These are phyloP conservation scores for Graphium colonna DNA, from an alignment of 2,888 invertebrate genomes.

Conservation along the genomic window DNA sequence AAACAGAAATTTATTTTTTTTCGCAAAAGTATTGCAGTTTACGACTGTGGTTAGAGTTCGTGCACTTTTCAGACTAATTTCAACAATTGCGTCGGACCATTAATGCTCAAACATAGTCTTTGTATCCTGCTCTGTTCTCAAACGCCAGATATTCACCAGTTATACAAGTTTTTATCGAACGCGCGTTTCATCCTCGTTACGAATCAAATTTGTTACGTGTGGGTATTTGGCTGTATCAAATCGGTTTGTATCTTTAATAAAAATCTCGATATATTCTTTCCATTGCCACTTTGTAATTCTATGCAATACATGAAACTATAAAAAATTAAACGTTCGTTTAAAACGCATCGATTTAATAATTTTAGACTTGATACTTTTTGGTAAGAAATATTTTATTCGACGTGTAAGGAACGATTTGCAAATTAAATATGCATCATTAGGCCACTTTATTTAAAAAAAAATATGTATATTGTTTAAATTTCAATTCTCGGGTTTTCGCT, in stretches of 20 bases:
- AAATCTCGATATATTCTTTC: not conserved
- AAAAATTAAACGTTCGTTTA: too few relatives aligned
- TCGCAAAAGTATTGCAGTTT: not conserved
- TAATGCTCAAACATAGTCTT: not conserved
- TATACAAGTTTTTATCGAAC: constrained; percentile 23
- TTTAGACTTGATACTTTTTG: too few relatives aligned
- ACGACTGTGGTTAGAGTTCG: too few relatives aligned
- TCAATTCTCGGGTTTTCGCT: too few relatives aligned
- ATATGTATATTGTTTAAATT: too few relatives aligned
- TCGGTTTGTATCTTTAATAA: constrained; percentile 1
- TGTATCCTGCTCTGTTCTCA: constrained; percentile 14
- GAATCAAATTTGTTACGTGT: constrained; percentile 24
- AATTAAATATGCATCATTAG: too few relatives aligned
- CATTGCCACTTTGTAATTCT: not conserved
- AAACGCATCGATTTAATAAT: not conserved
- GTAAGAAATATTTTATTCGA: too few relatives aligned
- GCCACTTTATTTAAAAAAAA: too few relatives aligned
- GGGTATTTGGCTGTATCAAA: constrained; percentile 16
- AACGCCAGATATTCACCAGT: constrained; percentile 20
- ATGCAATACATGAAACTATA: too few relatives aligned
- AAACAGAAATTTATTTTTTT: not conserved
- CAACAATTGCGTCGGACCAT: constrained; percentile 1
- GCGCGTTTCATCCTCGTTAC: constrained; percentile 20
- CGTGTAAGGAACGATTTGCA: too few relatives aligned
- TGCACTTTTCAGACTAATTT: not conserved